These are phyloP conservation scores for Alethe castanea DNA, from an alignment of 2,113 vertebrate species.

Conservation along the genomic window DNA sequence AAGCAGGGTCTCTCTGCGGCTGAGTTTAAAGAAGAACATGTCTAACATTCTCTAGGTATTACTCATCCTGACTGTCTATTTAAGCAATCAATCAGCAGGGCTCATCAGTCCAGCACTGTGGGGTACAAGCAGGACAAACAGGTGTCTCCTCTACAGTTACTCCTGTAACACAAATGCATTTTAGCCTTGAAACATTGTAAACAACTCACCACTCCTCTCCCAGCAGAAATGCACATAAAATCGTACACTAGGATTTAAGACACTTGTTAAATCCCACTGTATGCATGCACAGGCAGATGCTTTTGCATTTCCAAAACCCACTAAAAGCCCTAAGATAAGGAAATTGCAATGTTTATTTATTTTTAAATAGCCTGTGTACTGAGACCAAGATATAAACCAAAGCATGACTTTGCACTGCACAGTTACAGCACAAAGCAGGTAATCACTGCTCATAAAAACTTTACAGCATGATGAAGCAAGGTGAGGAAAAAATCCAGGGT, in stretches of 20 bases:
- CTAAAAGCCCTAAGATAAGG: background rate
- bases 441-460: background rate
- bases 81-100: background rate
- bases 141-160: background rate
- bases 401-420: background rate
- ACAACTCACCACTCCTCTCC: background rate
- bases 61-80: background rate
- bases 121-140: background rate
- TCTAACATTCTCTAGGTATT: background rate
- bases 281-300: background rate
- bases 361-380: background rate
- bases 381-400: background rate
- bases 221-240: background rate
- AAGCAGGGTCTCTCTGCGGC: rapidly evolving
- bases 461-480: background rate
- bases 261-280: background rate
- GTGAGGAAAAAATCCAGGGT: background rate
- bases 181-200: background rate
- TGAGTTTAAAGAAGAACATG: background rate
- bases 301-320: background rate
- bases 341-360: background rate
- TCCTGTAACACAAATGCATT: background rate
- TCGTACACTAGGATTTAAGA: background rate
- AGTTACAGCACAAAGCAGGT: background rate
- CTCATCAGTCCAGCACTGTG: background rate